Conservation (phyloP, 2,888 invertebrate genomes). For the Himalopsyche tibetana region DNA sequence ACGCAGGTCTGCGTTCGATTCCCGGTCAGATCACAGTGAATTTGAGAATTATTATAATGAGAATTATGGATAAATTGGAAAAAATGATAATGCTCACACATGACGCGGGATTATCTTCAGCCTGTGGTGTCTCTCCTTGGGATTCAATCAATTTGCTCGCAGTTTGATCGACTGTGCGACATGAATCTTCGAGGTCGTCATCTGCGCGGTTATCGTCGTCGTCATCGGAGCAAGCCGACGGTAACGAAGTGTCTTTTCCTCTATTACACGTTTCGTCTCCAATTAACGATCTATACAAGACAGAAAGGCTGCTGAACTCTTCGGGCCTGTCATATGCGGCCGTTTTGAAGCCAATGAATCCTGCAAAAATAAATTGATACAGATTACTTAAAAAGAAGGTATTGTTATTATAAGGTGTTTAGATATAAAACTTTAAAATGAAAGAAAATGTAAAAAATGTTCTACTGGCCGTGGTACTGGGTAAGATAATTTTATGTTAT, state of each 20-base stretch:
- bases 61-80: no score
- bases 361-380: background rate
- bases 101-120: background rate
- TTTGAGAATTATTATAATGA: no score
- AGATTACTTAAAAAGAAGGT: no score
- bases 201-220: background rate
- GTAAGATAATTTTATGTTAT: no score
- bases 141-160: background rate
- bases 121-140: background rate
- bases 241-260: background rate
- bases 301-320: background rate
- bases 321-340: background rate
- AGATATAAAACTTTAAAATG: no score
- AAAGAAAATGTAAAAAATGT: no score
- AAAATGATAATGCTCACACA: background rate
- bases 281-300: background rate
- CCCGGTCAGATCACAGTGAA: no score
- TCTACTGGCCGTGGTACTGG: no score
- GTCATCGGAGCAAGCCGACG: background rate
- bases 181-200: background rate
- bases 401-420: no score
- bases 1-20: no score
- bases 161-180: background rate
- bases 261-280: background rate
- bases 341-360: constrained; percentile 1